These are phyloP conservation scores for Noctua pronuba DNA, from an alignment of 2,888 invertebrate species.

Conservation along the genomic window DNA sequence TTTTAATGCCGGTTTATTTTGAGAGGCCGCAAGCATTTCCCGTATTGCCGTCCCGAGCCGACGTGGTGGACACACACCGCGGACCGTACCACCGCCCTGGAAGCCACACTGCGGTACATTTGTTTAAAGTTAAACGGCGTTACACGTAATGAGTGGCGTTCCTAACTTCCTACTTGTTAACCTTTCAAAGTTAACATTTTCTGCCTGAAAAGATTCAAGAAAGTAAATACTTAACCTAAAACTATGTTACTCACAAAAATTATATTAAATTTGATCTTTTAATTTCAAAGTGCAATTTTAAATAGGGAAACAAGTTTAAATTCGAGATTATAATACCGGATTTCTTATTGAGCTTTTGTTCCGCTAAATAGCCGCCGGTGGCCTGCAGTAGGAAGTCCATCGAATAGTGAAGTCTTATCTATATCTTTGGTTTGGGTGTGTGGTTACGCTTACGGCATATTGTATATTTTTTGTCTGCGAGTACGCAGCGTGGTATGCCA, in stretches of 20 bases:
- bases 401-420: conserved; percentile 52
- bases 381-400: conserved; percentile 40
- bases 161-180: neutral
- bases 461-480: conserved; percentile 51
- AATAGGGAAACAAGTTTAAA: neutral
- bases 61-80: conserved; percentile 42
- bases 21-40: conserved; percentile 64
- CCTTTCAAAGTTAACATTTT: neutral
- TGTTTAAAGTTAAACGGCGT: conserved; percentile 28
- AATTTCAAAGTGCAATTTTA: neutral
- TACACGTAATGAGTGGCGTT: neutral
- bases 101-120: conserved; percentile 29
- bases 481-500: conserved; percentile 50
- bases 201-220: neutral
- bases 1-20: conserved; percentile 64
- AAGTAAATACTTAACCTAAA: neutral
- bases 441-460: conserved; percentile 36
- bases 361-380: neutral
- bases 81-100: conserved; percentile 31
- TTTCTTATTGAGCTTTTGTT: neutral
- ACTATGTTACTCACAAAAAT: neutral
- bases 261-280: neutral
- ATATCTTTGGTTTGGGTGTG: conserved; percentile 37
- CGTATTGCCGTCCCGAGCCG: conserved; percentile 43
- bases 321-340: neutral